A percentile compares a stretch with the other conserved stretches of the same genome.
These are phyloP conservation scores for Geococcyx californianus DNA, from an alignment of 2,113 vertebrate species.

Conservation along the genomic window DNA sequence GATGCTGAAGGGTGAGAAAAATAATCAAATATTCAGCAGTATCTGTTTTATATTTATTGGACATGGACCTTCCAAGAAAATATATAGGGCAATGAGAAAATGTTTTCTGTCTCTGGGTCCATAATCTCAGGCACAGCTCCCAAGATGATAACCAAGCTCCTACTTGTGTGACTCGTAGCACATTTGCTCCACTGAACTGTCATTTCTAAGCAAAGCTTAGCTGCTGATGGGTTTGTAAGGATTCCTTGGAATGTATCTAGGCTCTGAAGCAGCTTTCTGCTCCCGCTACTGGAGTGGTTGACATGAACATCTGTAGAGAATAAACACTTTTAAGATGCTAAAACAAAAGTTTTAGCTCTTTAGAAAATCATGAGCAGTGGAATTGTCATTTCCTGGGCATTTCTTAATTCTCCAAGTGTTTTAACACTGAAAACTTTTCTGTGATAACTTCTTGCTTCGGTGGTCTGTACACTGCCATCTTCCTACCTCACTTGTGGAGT, in stretches of 20 bases:
- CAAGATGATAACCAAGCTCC: not conserved
- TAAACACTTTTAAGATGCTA: not conserved
- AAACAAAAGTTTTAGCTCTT: not conserved
- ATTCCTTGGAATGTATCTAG: not conserved
- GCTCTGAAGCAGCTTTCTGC: not conserved
- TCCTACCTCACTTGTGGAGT: not conserved
- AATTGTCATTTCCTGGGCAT: not conserved
- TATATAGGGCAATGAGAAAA: not conserved
- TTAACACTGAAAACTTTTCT: not conserved
- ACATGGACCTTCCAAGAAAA: constrained; percentile 10
- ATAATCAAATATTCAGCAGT: constrained; percentile 59
- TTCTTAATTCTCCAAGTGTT: not conserved
- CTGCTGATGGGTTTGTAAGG: not conserved
- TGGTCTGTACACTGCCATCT: not conserved
- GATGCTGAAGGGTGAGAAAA: constrained; percentile 32
- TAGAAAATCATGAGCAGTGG: not conserved
- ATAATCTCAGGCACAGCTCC: not conserved
- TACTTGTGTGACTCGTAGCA: not conserved
- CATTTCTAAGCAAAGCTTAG: not conserved
- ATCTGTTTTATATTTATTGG: constrained; percentile 53
- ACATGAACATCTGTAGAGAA: not conserved
- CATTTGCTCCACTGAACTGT: not conserved
- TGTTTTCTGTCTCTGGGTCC: accelerated
- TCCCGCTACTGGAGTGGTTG: not conserved
- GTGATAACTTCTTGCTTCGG: not conserved